Conservation (phyloP, 2,113 vertebrate species). For the Channa maculata region DNA sequence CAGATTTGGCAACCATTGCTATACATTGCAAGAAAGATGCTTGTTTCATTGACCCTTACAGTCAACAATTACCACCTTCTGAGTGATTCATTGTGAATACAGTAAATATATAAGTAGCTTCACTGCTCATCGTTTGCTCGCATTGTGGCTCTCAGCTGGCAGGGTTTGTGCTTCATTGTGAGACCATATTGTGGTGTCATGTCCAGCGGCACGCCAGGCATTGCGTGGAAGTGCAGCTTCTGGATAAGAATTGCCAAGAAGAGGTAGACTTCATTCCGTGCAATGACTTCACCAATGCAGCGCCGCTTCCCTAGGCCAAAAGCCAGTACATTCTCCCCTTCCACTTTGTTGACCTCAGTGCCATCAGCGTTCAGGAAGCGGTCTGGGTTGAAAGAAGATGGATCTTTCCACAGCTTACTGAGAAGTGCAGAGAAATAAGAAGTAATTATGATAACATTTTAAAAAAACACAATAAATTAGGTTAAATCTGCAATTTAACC, state of each 20-base stretch:
- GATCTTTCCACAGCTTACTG: constrained; percentile 92
- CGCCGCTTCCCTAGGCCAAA: constrained; percentile 92
- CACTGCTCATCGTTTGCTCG: constrained; percentile 62
- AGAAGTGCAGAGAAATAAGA: constrained; percentile 3
- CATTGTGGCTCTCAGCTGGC: constrained; percentile 78
- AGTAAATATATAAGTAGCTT: constrained; percentile 10
- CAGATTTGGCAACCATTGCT: constrained; percentile 17
- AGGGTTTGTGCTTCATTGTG: constrained; percentile 90
- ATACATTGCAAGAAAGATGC: constrained; percentile 44
- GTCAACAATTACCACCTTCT: constrained; percentile 14
- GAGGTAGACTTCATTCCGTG: constrained; percentile 89
- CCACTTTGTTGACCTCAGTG: constrained; percentile 74
- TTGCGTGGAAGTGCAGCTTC: constrained; percentile 83
- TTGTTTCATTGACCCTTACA: constrained; percentile 27
- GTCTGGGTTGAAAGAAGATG: constrained; percentile 86
- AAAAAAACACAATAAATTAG: no score
- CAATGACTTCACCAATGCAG: constrained; percentile 91
- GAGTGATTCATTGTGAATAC: constrained; percentile 2
- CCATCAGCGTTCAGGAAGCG: constrained; percentile 86
- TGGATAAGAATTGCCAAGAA: constrained; percentile 91
- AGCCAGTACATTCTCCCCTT: constrained; percentile 86
- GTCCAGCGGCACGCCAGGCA: constrained; percentile 81
- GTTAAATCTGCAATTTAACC: neutral
- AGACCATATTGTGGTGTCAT: constrained; percentile 90
- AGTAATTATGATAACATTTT: neutral